Evolutionary conservation across 2,888 invertebrate genomes (phyloP).

Genomic region (Lucinisca nassula): DNA sequence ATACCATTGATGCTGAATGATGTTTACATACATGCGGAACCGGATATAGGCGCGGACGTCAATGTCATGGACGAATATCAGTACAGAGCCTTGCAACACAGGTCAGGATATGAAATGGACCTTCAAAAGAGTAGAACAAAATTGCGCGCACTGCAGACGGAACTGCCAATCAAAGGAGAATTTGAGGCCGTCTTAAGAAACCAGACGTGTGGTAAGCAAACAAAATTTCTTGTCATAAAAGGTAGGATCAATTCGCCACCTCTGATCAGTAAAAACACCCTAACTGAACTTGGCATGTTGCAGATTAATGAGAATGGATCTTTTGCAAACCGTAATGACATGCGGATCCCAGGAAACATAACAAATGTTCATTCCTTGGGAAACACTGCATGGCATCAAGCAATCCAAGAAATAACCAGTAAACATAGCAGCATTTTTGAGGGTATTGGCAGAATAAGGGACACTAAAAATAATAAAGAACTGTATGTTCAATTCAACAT

Average conservation of each 20-base stretch:
- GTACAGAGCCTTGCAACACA: not conserved
- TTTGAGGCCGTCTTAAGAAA: constrained; percentile 7
- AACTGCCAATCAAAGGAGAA: not conserved
- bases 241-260: constrained; percentile 27
- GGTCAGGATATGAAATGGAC: not conserved
- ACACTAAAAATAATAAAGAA: constrained; percentile 22
- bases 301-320: not conserved
- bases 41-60: constrained; percentile 1
- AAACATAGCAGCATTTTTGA: not conserved
- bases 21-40: not conserved
- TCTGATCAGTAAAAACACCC: not conserved
- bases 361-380: not conserved
- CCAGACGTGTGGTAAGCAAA: not conserved
- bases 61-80: constrained; percentile 26
- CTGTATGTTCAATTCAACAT: constrained; percentile 23
- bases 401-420: not conserved
- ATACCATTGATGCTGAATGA: constrained; percentile 6
- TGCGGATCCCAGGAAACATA: not conserved
- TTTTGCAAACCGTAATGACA: not conserved
- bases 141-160: not conserved
- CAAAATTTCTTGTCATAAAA: constrained; percentile 1
- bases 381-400: not conserved
- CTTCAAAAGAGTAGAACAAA: not conserved
- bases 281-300: constrained; percentile 14
- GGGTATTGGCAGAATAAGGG: constrained; percentile 10